These are phyloP conservation scores for Chionis minor DNA, from an alignment of 2,113 vertebrate species.

Conservation along the genomic window DNA sequence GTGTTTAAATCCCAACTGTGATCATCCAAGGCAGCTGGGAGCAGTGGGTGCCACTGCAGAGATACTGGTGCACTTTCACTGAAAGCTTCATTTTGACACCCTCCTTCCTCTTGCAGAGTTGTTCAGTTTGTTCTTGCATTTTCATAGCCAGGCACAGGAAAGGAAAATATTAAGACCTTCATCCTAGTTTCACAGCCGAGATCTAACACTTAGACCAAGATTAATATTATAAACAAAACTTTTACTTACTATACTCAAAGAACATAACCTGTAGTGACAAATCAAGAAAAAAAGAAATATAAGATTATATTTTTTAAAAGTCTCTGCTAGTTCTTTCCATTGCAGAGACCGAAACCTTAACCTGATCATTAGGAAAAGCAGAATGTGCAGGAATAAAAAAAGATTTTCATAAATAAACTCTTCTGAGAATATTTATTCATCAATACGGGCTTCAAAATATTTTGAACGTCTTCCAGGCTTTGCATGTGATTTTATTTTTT, in stretches of 20 bases:
- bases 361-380: background rate
- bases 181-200: background rate
- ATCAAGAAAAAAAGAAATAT: background rate
- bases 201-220: background rate
- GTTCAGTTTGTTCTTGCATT: background rate
- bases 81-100: background rate
- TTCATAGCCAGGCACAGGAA: background rate
- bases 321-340: background rate
- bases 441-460: background rate
- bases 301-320: background rate
- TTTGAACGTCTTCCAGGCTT: background rate
- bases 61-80: background rate
- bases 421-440: background rate
- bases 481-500: background rate
- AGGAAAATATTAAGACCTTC: background rate
- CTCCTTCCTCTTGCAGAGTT: background rate
- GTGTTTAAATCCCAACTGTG: background rate
- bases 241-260: background rate
- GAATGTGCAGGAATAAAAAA: background rate
- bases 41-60: background rate
- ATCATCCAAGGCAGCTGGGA: accelerated
- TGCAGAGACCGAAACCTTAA: background rate
- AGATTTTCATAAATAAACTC: background rate
- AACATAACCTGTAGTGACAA: background rate
- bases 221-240: background rate